Percentiles rank a stretch among this genome's conserved stretches.
Evolutionary conservation across 2,113 vertebrate genomes (phyloP).

Genomic region (Neotragus moschatus): DNA sequence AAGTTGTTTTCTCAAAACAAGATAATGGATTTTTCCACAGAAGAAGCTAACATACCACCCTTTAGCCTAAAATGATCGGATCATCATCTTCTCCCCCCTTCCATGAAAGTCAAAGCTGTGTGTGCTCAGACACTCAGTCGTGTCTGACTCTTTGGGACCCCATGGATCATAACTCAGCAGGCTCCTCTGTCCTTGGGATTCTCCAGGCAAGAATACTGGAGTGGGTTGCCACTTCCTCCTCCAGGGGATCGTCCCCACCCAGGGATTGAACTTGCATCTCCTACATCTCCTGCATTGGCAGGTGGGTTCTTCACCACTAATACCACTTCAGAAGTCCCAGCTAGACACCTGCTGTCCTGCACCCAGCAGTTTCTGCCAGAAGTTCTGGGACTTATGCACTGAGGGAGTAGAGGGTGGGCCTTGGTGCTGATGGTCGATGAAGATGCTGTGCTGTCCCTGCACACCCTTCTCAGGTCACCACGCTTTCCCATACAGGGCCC

Average conservation of each 20-base stretch:
- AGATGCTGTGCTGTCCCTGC: accelerated
- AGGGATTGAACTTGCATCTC: not conserved
- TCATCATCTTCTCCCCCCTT: not conserved
- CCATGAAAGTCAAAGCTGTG: not conserved
- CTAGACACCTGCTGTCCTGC: not conserved
- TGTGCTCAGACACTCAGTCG: not conserved
- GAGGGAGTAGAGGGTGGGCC: not conserved
- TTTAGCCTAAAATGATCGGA: not conserved
- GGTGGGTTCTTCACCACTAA: not conserved
- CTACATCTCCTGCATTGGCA: not conserved
- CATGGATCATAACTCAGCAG: accelerated
- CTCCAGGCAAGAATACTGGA: not conserved
- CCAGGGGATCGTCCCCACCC: not conserved
- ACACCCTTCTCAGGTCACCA: not conserved
- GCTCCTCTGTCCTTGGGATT: not conserved
- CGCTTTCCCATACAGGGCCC: not conserved
- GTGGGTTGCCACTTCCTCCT: not conserved
- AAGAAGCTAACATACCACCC: not conserved
- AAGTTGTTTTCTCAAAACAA: not conserved
- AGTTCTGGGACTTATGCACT: not conserved
- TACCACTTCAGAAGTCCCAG: not conserved
- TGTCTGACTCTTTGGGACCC: not conserved
- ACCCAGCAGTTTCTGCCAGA: not conserved
- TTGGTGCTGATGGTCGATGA: not conserved
- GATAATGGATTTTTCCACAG: not conserved